phyloP scores from a whole-genome alignment of 2,888 invertebrate genomes.

The Steinernema scapterisci region DNA sequence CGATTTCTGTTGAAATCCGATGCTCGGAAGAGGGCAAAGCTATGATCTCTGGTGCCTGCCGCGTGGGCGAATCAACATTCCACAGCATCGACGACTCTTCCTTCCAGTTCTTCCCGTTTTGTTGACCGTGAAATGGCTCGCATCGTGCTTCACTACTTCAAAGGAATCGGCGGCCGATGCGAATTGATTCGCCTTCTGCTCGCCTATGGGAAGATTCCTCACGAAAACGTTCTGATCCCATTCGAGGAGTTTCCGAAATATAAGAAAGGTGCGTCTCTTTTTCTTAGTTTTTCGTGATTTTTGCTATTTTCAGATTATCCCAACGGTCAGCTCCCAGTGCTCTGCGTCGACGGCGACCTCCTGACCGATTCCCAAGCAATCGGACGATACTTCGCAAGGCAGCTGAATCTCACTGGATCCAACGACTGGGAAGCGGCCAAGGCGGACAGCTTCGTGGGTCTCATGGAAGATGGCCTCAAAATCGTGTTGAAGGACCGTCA shows the following conservation, averaged over 20 bases:
- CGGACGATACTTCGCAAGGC: neutral
- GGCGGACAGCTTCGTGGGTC: neutral
- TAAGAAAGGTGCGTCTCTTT: neutral
- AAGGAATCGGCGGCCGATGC: too few species aligned
- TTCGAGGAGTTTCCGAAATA: neutral
- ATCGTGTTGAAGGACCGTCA: neutral
- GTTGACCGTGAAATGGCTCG: too few species aligned
- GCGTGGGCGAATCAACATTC: too few species aligned
- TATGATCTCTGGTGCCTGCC: too few species aligned
- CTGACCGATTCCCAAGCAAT: slow-evolving; percentile 5
- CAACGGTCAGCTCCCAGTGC: slow-evolving; percentile 91
- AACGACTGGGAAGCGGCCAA: slow-evolving; percentile 16
- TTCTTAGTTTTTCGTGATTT: too few species aligned
- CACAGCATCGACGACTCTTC: too few species aligned
- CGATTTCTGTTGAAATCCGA: too few species aligned
- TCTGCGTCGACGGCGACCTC: slow-evolving; percentile 5
- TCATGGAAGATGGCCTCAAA: neutral
- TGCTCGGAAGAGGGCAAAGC: too few species aligned
- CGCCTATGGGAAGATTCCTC: neutral
- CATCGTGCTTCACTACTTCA: too few species aligned
- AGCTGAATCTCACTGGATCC: neutral
- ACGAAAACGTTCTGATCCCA: neutral
- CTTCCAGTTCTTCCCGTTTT: too few species aligned
- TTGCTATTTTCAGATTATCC: slow-evolving; percentile 74
- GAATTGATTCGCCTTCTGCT: too few species aligned